These are phyloP conservation scores for Xenus cinereus DNA, from an alignment of 2,113 vertebrate genomes.

Conservation along the genomic window DNA sequence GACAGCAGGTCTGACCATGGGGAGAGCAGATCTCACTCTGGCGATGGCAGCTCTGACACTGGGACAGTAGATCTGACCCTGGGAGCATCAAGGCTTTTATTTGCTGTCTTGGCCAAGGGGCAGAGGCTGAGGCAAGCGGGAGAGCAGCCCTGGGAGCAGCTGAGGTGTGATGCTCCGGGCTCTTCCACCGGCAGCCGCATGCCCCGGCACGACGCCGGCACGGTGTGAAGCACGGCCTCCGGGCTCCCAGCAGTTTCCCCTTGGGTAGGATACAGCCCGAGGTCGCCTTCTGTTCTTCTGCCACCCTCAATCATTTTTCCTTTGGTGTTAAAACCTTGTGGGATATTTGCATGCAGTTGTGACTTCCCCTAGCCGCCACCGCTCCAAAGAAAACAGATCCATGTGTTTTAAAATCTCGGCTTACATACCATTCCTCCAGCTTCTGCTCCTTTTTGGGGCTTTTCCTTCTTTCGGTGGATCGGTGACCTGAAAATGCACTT, in stretches of 20 bases:
- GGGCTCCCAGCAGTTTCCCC: background rate
- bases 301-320: background rate
- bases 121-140: fast-evolving
- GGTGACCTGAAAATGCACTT: slow-evolving; percentile 55
- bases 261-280: background rate
- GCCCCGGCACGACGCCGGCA: background rate
- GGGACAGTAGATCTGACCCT: too few species aligned
- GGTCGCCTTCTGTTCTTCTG: slow-evolving; percentile 1
- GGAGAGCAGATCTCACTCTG: background rate
- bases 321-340: background rate
- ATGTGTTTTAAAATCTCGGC: slow-evolving; percentile 15
- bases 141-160: background rate
- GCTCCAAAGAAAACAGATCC: slow-evolving; percentile 47
- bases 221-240: background rate
- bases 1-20: background rate
- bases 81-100: background rate
- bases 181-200: background rate
- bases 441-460: slow-evolving; percentile 49
- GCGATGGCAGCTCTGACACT: fast-evolving
- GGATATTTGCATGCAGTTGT: slow-evolving; percentile 11
- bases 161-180: background rate
- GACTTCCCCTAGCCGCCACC: background rate
- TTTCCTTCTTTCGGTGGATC: slow-evolving; percentile 18
- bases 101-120: fast-evolving
- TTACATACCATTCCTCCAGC: slow-evolving; percentile 46